Base-by-base conservation (phyloP, 2,888 invertebrate genomes). In the Nomada ruficornis region DNA sequence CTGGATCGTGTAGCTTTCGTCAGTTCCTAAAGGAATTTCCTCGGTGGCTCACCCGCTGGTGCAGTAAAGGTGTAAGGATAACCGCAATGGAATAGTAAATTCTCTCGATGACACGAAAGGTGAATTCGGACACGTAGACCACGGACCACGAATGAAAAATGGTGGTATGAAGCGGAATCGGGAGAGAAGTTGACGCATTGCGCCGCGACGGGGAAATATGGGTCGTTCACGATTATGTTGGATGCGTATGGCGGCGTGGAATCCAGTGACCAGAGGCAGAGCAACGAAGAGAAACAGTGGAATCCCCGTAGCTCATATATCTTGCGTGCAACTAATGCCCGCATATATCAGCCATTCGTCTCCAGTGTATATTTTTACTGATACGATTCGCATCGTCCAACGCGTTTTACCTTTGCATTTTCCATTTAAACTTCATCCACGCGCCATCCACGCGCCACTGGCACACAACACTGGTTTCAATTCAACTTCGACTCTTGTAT, bases 271-370 rank as follows among this genome's bases (percentile, higher is more conserved):
- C 44, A 15, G 44, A 44, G 44, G 20, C 42, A n/a, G 13, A 44
- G 13, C 13, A 47, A 15, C 47, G 44, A 44, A 15, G 54, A 76
- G 85, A 83, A 83, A 84, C 86, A 87, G 83, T 87, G 88, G 87
- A 87, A 88, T 84, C 86, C 83, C 86, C 82, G 86, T 88, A 86
- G 82, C 86, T 90, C 89, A 80, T 89, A 88, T 86, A 88, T 90
- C 89, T 89, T 89, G 80, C 87, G 87, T 90, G 82, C 82, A 91
- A 90, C 90, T 90, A 90, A 90, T 90, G 89, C 83, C 88, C 86
- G 88, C 90, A 89, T 89, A 88, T 87, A 89, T 89, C 90, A 90
- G 78, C 86, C 74, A 80, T 85, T 84, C 86, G 82, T 81, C 77
- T 81, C 71, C 57, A 68, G 59, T 76, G 85, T 77, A 85, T 75